phyloP scores from a whole-genome alignment of 2,888 invertebrate species.

The Cryptus armator region DNA sequence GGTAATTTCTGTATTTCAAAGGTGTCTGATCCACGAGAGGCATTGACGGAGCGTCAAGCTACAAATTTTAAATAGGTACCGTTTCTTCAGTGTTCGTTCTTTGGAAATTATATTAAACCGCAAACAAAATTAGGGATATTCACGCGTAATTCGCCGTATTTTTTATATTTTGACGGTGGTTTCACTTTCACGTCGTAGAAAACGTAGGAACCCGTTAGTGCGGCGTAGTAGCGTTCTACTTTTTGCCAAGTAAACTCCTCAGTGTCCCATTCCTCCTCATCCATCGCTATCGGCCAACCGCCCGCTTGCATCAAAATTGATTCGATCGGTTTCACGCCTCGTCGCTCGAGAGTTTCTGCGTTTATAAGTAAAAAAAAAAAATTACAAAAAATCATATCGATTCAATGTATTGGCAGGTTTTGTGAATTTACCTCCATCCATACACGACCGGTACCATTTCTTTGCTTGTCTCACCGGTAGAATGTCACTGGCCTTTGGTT shows the following conservation, averaged over 20 bases:
- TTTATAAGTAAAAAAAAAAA: too few species aligned
- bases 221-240: conserved; percentile 73
- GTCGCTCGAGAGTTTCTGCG: conserved; percentile 66
- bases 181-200: conserved; percentile 45
- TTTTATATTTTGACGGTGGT: background rate
- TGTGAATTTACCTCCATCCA: background rate
- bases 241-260: conserved; percentile 72
- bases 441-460: background rate
- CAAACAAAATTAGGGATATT: too few species aligned
- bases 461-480: background rate
- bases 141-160: background rate
- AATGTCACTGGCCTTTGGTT: background rate
- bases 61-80: background rate
- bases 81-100: background rate
- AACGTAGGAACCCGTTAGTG: conserved; percentile 59
- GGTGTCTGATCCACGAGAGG: conserved; percentile 52
- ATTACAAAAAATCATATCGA: too few species aligned
- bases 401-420: too few species aligned
- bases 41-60: conserved; percentile 40
- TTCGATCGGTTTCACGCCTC: conserved; percentile 72
- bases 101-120: background rate
- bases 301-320: conserved; percentile 71
- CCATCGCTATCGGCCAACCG: conserved; percentile 77
- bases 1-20: conserved; percentile 56
- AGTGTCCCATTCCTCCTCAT: conserved; percentile 73